Evolutionary conservation across 37 sponge, comb jelly and placozoan species (phyloP).

Genomic region (Corticium candelabrum): DNA sequence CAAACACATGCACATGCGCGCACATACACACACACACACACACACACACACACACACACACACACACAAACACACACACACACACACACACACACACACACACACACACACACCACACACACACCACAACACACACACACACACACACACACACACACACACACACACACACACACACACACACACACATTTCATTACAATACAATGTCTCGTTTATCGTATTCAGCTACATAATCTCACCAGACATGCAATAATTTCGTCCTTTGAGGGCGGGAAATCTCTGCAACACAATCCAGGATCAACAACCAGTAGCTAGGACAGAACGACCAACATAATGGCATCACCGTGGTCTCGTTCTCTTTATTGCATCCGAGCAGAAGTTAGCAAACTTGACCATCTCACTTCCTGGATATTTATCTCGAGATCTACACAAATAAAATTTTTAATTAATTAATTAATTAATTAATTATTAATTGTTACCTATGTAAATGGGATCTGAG

Average conservation of each 20-base stretch:
- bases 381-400: constrained; percentile 77
- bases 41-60: no score
- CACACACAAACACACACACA: no score
- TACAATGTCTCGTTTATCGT: background rate
- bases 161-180: constrained; percentile 2
- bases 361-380: constrained; percentile 46
- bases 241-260: constrained; percentile 70
- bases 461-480: constrained; percentile 22
- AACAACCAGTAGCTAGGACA: background rate
- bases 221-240: constrained; percentile 18
- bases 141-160: constrained; percentile 7
- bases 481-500: constrained; percentile 67
- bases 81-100: no score
- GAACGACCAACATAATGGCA: background rate
- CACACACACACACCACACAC: no score
- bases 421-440: constrained; percentile 24
- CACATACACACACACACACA: no score
- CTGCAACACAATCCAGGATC: constrained; percentile 3
- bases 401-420: constrained; percentile 52
- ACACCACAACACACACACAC: background rate
- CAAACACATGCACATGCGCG: no score
- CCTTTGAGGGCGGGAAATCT: constrained; percentile 53
- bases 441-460: background rate
- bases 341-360: constrained; percentile 50
- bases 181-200: no score